Percentiles rank a stretch among this genome's conserved stretches.
These are phyloP conservation scores for Tylochromis polylepis DNA, from an alignment of 2,113 vertebrate species.

Conservation along the genomic window DNA sequence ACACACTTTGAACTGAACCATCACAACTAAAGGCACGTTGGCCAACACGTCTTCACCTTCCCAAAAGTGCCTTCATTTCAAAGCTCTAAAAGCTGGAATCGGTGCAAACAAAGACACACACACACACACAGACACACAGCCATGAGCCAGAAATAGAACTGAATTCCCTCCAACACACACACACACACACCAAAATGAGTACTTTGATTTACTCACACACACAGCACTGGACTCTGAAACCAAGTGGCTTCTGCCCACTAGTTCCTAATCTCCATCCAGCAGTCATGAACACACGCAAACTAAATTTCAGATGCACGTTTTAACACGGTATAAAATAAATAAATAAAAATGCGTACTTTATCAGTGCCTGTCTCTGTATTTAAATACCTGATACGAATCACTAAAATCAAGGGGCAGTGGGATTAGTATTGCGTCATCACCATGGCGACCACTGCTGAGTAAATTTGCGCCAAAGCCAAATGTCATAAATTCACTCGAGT, in stretches of 20 bases:
- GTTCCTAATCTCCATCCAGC: constrained; percentile 21
- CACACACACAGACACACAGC: neutral
- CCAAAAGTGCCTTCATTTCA: neutral
- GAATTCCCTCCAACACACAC: neutral
- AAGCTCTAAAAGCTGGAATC: neutral
- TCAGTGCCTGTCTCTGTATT: neutral
- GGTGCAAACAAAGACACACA: neutral
- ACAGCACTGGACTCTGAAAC: constrained; percentile 20
- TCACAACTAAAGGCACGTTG: neutral
- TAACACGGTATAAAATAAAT: neutral
- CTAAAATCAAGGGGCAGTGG: neutral
- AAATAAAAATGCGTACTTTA: neutral
- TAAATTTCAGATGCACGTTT: neutral
- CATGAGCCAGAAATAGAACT: neutral
- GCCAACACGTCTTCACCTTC: neutral
- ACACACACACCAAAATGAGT: neutral
- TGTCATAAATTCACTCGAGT: neutral
- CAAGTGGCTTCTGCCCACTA: constrained; percentile 16
- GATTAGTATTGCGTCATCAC: constrained; percentile 3
- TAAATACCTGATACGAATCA: neutral
- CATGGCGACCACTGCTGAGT: neutral
- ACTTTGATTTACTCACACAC: constrained; percentile 28
- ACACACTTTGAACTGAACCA: neutral
- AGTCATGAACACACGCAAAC: neutral
- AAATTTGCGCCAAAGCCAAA: neutral